Conservation (phyloP, 2,797 vertebrate genomes). For the Mastacembelus armatus region DNA sequence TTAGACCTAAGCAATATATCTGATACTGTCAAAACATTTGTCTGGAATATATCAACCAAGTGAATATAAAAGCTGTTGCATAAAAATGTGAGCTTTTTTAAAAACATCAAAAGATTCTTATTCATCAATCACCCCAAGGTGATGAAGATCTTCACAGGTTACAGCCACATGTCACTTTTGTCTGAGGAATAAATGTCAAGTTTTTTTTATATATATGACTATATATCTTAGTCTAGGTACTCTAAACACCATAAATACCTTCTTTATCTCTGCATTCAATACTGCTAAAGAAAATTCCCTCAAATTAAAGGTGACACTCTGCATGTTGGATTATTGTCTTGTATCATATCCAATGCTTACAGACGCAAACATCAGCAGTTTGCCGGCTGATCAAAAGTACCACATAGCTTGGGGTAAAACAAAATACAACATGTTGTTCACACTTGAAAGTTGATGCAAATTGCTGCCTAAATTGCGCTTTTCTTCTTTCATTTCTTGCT, state of each 20-base stretch:
- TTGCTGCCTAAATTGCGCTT: conserved; percentile 41
- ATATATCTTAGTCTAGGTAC: background rate
- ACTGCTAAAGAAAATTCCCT: background rate
- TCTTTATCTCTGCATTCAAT: background rate
- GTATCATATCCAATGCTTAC: background rate
- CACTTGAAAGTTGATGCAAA: conserved; percentile 44
- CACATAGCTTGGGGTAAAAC: conserved; percentile 9
- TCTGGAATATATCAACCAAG: too few relatives aligned
- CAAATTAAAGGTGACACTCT: conserved; percentile 3
- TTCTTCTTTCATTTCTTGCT: conserved; percentile 35
- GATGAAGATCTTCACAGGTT: background rate
- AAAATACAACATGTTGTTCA: conserved; percentile 7
- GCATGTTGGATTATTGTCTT: conserved; percentile 1
- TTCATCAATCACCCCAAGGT: too few relatives aligned
- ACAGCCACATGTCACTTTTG: too few relatives aligned
- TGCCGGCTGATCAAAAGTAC: conserved; percentile 4
- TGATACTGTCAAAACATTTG: too few relatives aligned
- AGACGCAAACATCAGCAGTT: conserved; percentile 5
- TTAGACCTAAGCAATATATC: background rate
- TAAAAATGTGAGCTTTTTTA: too few relatives aligned
- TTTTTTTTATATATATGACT: background rate
- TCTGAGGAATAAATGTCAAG: background rate
- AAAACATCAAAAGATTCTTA: too few relatives aligned
- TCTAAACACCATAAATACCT: background rate
- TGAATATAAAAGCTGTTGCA: too few relatives aligned